Evolutionary conservation across 2,797 vertebrate genomes (phyloP), one percentile per base, ranked within the genome.

Genomic region (Rhynchonycteris naso): DNA sequence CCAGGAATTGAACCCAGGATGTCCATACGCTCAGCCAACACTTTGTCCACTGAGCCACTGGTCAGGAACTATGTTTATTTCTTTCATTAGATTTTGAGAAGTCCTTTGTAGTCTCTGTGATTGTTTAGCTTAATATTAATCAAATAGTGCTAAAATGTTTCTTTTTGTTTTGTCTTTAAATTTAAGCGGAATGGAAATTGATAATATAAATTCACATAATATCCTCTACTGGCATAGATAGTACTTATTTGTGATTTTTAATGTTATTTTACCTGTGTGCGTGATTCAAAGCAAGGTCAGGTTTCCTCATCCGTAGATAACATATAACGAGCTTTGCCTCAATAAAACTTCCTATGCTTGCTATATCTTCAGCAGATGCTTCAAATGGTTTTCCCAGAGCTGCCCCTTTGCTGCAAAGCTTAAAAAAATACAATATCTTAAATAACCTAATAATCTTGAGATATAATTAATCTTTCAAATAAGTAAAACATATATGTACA

Each of bases 241-340:
- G 63, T 87, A 90, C 63, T 95, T 38, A 66, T 28, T 75, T 81
- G 24, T 8, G 19, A 7, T 74, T 90, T 96, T 82, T 88, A 80
- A 78, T 71, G 71, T 94, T 95, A 80, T 85, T 97, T 98, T 98
- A 98, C 98, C 98, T 98, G 97, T 98, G 97, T 9, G 98, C 98
- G 87, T 99, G 98, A 97, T 97, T 97, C 91, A 98, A 86, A 65
- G 98, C 98, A 72, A 98, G 96, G 58, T 98, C 97, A 15, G 98
- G 98, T 87, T 97, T 98, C 88, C 90, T 97, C 98, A 98, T 98
- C 66, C 97, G 97, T 72, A 98, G 97, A 95, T 89, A 98, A 97
- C 98, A 98, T 54, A 68, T 97, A 93, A 97, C 98, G 79, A 98
- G 97, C 87, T 98, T 98, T 88, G 97, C 97, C 97, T 99, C 98